Base-by-base conservation (phyloP, 2,888 invertebrate species). In the Escarpia spicata region DNA sequence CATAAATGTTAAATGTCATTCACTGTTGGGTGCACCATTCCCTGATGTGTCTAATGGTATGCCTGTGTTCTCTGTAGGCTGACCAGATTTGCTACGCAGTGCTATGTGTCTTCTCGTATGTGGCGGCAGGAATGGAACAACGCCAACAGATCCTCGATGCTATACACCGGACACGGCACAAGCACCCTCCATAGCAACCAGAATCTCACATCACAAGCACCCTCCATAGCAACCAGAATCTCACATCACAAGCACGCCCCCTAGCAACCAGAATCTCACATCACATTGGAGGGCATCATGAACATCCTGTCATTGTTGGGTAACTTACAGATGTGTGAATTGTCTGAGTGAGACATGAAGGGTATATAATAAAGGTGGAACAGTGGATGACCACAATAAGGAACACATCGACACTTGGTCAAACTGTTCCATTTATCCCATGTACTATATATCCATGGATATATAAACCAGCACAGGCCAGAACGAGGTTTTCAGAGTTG, bases 71-170 rank as follows among this genome's bases (percentile, higher is more conserved):
- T 75, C 75, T 95, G 75, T 95, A 99, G 99, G 99, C 99, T 96
- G 99, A 99, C 97, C 99, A 99, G 97, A 99, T 99, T 96, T 99
- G 99, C 97, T 99, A 99, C 97, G 99, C 99, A 95, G 99, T 99
- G 94, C 97, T 99, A 95, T 99, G 99, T 97, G 99, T 99, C 95
- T 99, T 99, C 97, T 99, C 99, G 92, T 99, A 99, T 97, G 98
- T 94, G n/a, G 94, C 94, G 31, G 94, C 94, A 8, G 94, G 94
- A 45, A 94, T 94, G 93, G 94, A 94, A 89, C 92, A 92, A n/a
- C 60, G 90, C 58, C 91, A 93, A 92, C 90, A 93, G 75, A 75
- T 75, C 75, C 75, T 75, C n/a, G 75, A 75, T 6, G 75, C 75
- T 26, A 75, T 75, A 75, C 75, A 75, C 19, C 15, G 75, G 75